A percentile compares a stretch with the other conserved stretches of the same genome.
phyloP scores from a whole-genome alignment of 1,140 invertebrate species.

The Drosophila sechellia region DNA sequence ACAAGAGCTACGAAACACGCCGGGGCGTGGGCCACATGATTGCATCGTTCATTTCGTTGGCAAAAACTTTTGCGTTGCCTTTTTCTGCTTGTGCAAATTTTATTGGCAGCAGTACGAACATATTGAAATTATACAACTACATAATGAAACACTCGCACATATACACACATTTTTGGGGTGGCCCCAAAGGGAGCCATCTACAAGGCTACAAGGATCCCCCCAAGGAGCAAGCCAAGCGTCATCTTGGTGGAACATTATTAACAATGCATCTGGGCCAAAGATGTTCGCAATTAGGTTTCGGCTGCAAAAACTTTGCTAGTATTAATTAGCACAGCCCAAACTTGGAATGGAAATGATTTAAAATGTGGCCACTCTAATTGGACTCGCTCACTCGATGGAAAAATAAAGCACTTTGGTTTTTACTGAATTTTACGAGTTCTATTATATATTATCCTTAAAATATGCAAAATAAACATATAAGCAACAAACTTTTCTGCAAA shows the following conservation, averaged over 20 bases:
- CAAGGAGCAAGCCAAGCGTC: constrained; percentile 14
- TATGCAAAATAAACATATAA: too few relatives aligned
- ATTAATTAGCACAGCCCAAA: constrained; percentile 35
- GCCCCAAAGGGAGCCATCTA: neutral
- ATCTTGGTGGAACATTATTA: constrained; percentile 30
- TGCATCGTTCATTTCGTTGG: constrained; percentile 55
- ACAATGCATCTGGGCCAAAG: constrained; percentile 30
- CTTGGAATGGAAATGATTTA: constrained; percentile 3
- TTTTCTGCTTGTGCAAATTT: constrained; percentile 52
- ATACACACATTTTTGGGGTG: neutral
- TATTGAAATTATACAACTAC: constrained; percentile 51
- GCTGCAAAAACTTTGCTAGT: constrained; percentile 29
- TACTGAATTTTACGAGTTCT: too few relatives aligned
- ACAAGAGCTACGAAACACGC: constrained; percentile 31
- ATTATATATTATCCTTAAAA: too few relatives aligned
- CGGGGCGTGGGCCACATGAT: constrained; percentile 39
- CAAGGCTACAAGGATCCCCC: neutral
- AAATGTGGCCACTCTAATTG: constrained; percentile 11
- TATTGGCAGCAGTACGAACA: constrained; percentile 70
- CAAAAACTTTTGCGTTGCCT: constrained; percentile 56
- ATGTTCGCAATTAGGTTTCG: constrained; percentile 24
- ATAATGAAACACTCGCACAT: constrained; percentile 43
- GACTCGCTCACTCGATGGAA: neutral
- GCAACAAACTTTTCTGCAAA: too few relatives aligned
- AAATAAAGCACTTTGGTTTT: too few relatives aligned